Conservation (phyloP, 2,888 invertebrate species). For the Acleris laterana region DNA sequence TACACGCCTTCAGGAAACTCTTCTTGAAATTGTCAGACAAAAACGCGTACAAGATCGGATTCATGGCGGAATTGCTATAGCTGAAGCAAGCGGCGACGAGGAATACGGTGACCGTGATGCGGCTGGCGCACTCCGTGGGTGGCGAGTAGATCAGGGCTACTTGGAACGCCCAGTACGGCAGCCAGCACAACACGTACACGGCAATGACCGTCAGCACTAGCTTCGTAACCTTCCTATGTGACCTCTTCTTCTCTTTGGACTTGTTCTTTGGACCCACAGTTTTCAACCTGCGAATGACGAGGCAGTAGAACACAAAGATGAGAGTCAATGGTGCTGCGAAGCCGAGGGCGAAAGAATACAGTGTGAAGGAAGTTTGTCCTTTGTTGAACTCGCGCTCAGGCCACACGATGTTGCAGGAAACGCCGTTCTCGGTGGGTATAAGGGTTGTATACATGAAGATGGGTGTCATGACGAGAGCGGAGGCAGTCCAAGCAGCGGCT, state of each 20-base stretch:
- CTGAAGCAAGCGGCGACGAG: slow-evolving; percentile 94
- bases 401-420: slow-evolving; percentile 93
- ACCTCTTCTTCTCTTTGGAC: slow-evolving; percentile 95
- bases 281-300: slow-evolving; percentile 93
- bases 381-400: slow-evolving; percentile 86
- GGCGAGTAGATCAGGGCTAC: slow-evolving; percentile 91
- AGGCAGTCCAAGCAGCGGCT: slow-evolving; percentile 92
- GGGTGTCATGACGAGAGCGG: slow-evolving; percentile 94
- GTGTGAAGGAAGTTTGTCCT: slow-evolving; percentile 93
- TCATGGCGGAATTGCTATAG: slow-evolving; percentile 95
- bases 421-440: slow-evolving; percentile 84
- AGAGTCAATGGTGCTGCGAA: slow-evolving; percentile 94
- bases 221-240: slow-evolving; percentile 96
- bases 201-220: slow-evolving; percentile 95
- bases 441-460: slow-evolving; percentile 93
- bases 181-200: slow-evolving; percentile 95
- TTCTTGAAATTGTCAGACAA: slow-evolving; percentile 97
- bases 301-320: slow-evolving; percentile 94
- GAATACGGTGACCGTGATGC: slow-evolving; percentile 91
- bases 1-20: slow-evolving; percentile 96
- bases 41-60: slow-evolving; percentile 96
- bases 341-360: slow-evolving; percentile 94
- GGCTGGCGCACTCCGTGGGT: slow-evolving; percentile 88
- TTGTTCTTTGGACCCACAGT: slow-evolving; percentile 95
- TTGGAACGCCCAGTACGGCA: slow-evolving; percentile 97